Percentiles rank a stretch among this genome's conserved stretches.
phyloP scores from a whole-genome alignment of 35 echinoderm and acorn worm genomes.

The Amphiura filiformis region DNA sequence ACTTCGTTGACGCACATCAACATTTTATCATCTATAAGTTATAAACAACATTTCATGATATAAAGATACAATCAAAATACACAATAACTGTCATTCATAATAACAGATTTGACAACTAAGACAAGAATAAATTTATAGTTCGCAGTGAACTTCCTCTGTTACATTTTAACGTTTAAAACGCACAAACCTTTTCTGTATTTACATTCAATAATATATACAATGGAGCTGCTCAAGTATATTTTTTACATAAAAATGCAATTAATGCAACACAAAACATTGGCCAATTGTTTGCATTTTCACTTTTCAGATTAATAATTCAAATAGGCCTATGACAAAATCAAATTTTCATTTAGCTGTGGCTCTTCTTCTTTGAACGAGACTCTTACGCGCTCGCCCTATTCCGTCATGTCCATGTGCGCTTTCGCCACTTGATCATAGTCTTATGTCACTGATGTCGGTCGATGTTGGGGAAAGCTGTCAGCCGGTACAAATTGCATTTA shows the following conservation, averaged over 20 bases:
- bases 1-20: too few relatives aligned
- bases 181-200: background rate
- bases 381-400: background rate
- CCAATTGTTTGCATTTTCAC: background rate
- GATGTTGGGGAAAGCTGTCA: too few relatives aligned
- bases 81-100: background rate
- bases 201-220: background rate
- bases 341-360: background rate
- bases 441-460: too few relatives aligned
- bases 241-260: background rate
- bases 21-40: too few relatives aligned
- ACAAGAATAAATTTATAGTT: constrained; percentile 4
- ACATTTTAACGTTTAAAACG: background rate
- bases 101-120: background rate
- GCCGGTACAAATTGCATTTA: too few relatives aligned
- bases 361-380: background rate
- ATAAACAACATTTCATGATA: background rate
- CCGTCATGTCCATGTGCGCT: too few relatives aligned
- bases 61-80: background rate
- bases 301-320: background rate
- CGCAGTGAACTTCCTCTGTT: background rate
- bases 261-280: background rate
- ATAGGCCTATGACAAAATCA: background rate
- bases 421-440: too few relatives aligned
- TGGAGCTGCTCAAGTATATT: background rate